Conservation (phyloP, 2,888 invertebrate species). For the Amphipoea oculea region DNA sequence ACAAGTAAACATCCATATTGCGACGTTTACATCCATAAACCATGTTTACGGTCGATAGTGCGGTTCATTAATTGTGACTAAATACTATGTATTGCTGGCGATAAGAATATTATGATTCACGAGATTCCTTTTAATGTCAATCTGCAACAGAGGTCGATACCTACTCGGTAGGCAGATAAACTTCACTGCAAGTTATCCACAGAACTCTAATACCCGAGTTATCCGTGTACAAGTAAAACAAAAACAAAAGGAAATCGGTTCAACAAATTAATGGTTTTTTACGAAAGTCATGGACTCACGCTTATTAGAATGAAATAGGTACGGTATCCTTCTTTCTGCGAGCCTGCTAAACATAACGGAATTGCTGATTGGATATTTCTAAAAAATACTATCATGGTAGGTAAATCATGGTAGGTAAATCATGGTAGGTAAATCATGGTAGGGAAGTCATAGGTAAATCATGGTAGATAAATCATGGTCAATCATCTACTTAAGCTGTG, state of each 20-base stretch:
- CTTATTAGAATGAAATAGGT: neutral
- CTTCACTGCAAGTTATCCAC: neutral
- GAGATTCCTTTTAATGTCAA: neutral
- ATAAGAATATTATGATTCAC: constrained; percentile 6
- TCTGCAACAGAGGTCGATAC: neutral
- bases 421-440: no score
- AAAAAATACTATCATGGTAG: neutral
- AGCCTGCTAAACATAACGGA: neutral
- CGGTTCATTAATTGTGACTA: neutral
- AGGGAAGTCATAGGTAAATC: no score
- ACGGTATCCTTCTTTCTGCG: neutral
- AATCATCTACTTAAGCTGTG: no score
- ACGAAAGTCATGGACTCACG: neutral
- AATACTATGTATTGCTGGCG: neutral
- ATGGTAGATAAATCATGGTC: no score
- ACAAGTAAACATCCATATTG: neutral
- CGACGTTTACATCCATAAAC: neutral
- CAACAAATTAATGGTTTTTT: no score
- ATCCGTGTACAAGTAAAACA: neutral
- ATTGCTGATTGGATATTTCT: neutral
- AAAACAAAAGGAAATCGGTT: neutral
- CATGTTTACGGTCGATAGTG: neutral
- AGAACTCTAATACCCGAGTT: neutral
- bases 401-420: no score
- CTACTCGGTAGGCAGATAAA: constrained; percentile 16